Percentiles rank a stretch among this genome's conserved stretches.
These are phyloP conservation scores for Hypanus sabinus DNA, from an alignment of 2,113 vertebrate genomes.

Conservation along the genomic window DNA sequence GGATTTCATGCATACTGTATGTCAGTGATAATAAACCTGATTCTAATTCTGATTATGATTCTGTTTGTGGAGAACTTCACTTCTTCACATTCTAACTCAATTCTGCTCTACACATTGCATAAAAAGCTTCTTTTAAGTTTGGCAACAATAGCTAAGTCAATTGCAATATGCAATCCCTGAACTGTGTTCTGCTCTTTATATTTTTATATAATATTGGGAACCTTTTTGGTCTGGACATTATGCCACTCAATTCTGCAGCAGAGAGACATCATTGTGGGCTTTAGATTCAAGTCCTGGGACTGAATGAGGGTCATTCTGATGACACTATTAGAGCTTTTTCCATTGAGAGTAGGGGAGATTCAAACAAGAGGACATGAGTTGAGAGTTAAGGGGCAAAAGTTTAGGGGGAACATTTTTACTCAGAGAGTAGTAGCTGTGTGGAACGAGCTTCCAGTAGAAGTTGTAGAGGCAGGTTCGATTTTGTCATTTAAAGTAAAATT, in stretches of 20 bases:
- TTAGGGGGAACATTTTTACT: no score
- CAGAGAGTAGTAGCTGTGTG: no score
- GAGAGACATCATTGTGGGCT: neutral
- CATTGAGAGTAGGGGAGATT: no score
- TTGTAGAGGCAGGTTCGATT: no score
- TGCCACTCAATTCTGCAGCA: neutral
- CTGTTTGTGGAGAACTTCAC: neutral
- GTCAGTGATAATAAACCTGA: no score
- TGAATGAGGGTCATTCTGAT: neutral
- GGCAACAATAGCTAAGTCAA: neutral
- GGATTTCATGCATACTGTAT: no score
- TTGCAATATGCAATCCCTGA: no score
- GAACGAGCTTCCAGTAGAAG: no score
- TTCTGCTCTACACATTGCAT: neutral
- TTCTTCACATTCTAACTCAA: constrained; percentile 1
- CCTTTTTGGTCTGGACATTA: neutral
- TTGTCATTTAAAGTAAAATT: no score
- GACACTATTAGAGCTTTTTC: neutral
- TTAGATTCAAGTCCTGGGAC: neutral
- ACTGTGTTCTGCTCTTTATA: neutral
- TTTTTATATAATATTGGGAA: neutral
- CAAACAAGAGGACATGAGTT: no score
- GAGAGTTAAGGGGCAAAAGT: no score
- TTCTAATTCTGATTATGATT: no score
- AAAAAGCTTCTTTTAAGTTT: neutral